phyloP scores from a whole-genome alignment of 2,113 vertebrate genomes.

The Phaethornis superciliosus region DNA sequence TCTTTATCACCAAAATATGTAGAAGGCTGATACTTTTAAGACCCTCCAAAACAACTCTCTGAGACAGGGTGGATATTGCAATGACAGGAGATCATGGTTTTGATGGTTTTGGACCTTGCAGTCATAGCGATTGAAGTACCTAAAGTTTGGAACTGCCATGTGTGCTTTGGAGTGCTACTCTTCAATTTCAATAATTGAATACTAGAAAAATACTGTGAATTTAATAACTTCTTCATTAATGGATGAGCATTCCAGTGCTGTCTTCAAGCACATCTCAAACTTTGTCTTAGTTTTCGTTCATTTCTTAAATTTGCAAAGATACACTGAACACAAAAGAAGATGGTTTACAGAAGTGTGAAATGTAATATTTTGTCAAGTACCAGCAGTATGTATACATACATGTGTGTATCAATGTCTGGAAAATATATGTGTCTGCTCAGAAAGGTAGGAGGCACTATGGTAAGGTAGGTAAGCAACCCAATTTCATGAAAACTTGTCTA shows the following conservation, averaged over 20 bases:
- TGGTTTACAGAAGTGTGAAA: neutral
- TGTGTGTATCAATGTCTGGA: neutral
- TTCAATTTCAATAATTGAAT: neutral
- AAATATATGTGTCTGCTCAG: neutral
- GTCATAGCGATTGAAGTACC: neutral
- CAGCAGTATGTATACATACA: neutral
- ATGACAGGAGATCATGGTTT: neutral
- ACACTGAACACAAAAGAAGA: neutral
- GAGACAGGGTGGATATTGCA: neutral
- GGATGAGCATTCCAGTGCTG: neutral
- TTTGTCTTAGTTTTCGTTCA: neutral
- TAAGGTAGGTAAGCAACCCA: neutral
- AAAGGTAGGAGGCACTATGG: neutral
- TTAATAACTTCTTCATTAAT: neutral
- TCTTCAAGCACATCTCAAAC: neutral
- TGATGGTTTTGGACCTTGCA: neutral
- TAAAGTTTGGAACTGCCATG: neutral
- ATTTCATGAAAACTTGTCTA: neutral
- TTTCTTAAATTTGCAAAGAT: neutral
- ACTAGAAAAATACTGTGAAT: neutral
- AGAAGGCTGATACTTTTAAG: neutral
- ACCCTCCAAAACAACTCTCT: neutral
- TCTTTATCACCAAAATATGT: neutral
- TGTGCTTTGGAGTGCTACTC: neutral
- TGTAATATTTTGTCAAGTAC: neutral